These are phyloP conservation scores for Caracal caracal DNA, from an alignment of 2,113 vertebrate genomes.

Conservation along the genomic window DNA sequence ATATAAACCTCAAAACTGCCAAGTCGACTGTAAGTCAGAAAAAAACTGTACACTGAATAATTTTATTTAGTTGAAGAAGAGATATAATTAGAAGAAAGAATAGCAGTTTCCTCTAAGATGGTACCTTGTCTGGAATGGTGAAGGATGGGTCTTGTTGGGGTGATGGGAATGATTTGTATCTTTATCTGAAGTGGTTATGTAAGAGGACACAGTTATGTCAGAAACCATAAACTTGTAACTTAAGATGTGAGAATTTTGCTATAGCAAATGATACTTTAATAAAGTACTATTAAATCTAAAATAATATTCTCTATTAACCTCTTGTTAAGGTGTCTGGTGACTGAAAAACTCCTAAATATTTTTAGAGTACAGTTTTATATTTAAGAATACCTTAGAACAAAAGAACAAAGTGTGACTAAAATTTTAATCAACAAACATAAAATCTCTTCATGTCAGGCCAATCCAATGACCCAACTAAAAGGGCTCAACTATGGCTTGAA, in stretches of 20 bases:
- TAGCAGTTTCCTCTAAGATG: neutral
- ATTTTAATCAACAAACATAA: neutral
- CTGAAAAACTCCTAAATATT: neutral
- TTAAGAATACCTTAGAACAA: neutral
- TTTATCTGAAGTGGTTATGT: neutral
- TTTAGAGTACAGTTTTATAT: neutral
- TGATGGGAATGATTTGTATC: neutral
- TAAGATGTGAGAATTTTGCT: neutral
- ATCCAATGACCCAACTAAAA: neutral
- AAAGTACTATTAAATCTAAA: neutral
- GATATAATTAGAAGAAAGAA: neutral
- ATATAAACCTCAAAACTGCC: neutral
- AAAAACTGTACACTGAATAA: neutral
- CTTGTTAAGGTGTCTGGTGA: neutral
- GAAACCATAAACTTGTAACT: neutral
- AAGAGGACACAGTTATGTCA: neutral
- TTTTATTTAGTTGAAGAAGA: neutral
- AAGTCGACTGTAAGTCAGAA: neutral
- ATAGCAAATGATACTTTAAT: neutral
- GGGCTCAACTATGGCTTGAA: neutral
- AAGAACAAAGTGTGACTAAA: constrained; percentile 5
- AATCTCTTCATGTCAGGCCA: neutral
- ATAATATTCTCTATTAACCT: neutral
- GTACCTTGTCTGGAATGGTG: neutral
- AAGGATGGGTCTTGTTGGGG: neutral